Base-by-base conservation (phyloP, 2,888 invertebrate genomes). In the Rhagonycha lutea region DNA sequence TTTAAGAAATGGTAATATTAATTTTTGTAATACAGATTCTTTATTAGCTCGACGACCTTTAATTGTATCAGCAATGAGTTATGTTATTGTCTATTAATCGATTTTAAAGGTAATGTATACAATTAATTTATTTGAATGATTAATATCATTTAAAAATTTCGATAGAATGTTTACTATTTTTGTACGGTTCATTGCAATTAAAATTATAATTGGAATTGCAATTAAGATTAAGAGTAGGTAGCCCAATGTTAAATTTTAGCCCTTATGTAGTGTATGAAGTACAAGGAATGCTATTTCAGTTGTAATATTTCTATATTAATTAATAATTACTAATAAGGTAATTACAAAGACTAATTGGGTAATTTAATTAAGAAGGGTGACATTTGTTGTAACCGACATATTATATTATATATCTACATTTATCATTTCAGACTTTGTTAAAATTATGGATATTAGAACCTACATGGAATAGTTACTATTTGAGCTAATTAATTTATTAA, bases 71-170 rank as follows among this genome's bases (percentile, higher is more conserved):
- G 63, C 23, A 65, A 65, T 65, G 63, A 65, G n/a, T 65, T 65
- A 26, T 47, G 47, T 47, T n/a, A 24, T 24, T 65, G 26, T 65
- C n/a, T 65, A 24, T 65, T 65, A 65, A 65, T 65, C 63, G 26
- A 24, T 65, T 65, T 65, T 24, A 65, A 65, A 65, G 26, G 24
- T 65, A 65, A 24, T 63, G 24, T 14, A 65, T 24, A 65, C 63
- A 24, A n/a, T 65, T 65, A 65, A 65, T 65, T 65, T 26, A 65
- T 65, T 65, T 65, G 24, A 65, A 65, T 65, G 63, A 65, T 65
- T 65, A 65, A 65, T 65, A 65, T 65, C 47, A 47, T 47, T 47
- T 47, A n/a, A 47, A 47, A 47, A 47, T 47, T n/a, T 47, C 5
- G n/a, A n/a, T 47, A 47, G 47, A 47, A 47, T 47, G 47, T n/a